Evolutionary conservation across 2,113 vertebrate genomes (phyloP).

Genomic region (Tichodroma muraria): DNA sequence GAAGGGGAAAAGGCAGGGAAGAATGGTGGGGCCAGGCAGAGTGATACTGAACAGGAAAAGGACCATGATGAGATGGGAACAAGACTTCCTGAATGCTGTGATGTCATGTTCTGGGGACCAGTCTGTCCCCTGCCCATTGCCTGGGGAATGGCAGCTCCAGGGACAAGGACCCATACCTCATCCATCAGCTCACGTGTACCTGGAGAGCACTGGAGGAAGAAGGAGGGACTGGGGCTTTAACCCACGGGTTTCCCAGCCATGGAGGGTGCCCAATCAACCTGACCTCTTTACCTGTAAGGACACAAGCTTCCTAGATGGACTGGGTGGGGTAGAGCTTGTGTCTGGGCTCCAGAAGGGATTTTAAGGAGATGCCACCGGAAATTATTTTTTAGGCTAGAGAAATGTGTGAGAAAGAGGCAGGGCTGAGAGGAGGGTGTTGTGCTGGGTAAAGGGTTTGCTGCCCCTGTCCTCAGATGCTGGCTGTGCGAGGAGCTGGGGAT

Average conservation of each 20-base stretch:
- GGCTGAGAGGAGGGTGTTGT: not conserved
- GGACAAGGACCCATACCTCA: not conserved
- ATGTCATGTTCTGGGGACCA: not conserved
- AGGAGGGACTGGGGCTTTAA: not conserved
- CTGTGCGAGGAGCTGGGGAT: not conserved
- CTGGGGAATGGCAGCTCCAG: not conserved
- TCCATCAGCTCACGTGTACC: rapidly evolving
- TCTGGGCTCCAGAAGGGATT: constrained; percentile 3
- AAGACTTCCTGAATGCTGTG: not conserved
- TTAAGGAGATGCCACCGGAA: not conserved
- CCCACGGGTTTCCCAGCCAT: not conserved
- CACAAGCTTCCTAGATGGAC: not conserved
- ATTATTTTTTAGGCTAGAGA: not conserved
- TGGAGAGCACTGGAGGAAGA: not conserved
- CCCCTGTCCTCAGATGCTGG: rapidly evolving
- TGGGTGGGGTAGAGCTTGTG: constrained; percentile 15
- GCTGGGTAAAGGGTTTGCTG: not conserved
- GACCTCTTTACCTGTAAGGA: not conserved
- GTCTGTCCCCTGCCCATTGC: not conserved
- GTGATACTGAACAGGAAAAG: not conserved
- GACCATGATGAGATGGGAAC: not conserved
- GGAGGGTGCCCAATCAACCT: not conserved
- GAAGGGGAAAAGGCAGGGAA: not conserved
- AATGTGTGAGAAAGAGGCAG: not conserved
- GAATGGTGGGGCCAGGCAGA: not conserved